Base-by-base conservation (phyloP, 2,888 invertebrate genomes). In the Sminthurinus aureus region DNA sequence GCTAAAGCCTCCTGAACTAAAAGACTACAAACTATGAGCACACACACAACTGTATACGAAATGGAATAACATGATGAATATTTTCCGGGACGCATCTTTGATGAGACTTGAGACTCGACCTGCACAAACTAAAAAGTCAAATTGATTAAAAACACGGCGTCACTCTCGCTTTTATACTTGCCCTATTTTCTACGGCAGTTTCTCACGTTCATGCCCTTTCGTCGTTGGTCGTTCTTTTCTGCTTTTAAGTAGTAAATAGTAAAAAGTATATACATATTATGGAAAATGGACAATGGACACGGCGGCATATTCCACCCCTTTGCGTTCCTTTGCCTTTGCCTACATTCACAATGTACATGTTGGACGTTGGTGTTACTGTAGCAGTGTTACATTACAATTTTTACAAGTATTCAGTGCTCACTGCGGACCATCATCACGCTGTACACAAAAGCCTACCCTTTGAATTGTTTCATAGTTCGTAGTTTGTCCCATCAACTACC, bases 111-210 rank as follows among this genome's bases (percentile, higher is more conserved):
- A 22, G 66, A 66, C 18, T 4, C 20, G 71, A 26, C 71, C 20
- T 13, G 13, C 12, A 24, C 24, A 13, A 26, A 71, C 26, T 71
- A 26, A 71, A 22, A 71, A 71, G 20, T 71, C 11, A 11, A 15
- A 24, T 71, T 71, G 71, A 71, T 71, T 8, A 71, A 26, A 8
- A 71, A 15, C 24, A 22, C 20, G 22, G 9, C 26, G 24, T 22
- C 8, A 71, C 71, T 71, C 71, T 71, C 24, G 24, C 71, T 71
- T 71, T 71, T 71, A 24, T 24, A 24, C 22, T 24, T 71, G 71
- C 71, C 71, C 71, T 71, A 71, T 71, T 71, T 71, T 24, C 24
- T 71, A 0, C 26, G 58, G 58, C 24, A 69, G 67, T 69, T 71
- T 24, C 26, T 22, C 69, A 4, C 71, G 4, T 11, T 15, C 26